Conservation (phyloP, 2,113 vertebrate genomes). For the Thinocorus orbignyianus region DNA sequence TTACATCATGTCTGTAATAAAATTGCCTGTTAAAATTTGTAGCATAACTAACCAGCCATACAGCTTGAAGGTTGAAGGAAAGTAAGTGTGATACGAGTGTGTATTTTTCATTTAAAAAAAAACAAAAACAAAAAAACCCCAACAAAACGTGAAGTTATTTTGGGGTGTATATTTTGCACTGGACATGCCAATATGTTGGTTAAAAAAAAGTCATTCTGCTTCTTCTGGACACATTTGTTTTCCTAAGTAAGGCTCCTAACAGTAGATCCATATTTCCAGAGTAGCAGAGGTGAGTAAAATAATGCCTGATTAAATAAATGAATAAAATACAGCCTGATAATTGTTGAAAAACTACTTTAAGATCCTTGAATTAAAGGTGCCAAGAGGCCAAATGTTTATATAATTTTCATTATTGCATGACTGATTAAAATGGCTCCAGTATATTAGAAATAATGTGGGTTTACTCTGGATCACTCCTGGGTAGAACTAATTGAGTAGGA, state of each 20-base stretch:
- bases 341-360: background rate
- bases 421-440: constrained; percentile 10
- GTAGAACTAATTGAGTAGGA: constrained; percentile 17
- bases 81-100: background rate
- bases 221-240: background rate
- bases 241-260: background rate
- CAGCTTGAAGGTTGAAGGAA: background rate
- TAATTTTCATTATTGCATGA: background rate
- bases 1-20: background rate
- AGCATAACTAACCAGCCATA: background rate
- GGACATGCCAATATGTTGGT: background rate
- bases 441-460: background rate
- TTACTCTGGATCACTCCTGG: background rate
- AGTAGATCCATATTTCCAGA: background rate
- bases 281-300: background rate
- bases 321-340: background rate
- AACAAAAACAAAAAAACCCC: background rate
- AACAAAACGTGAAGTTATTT: background rate
- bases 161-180: background rate
- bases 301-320: background rate
- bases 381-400: background rate
- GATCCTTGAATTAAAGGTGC: background rate
- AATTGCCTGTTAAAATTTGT: background rate
- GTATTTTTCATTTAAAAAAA: background rate
- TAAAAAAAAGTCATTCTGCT: background rate